Evolutionary conservation across 2,888 invertebrate species (phyloP).

Genomic region (Xanthorhoe designata): DNA sequence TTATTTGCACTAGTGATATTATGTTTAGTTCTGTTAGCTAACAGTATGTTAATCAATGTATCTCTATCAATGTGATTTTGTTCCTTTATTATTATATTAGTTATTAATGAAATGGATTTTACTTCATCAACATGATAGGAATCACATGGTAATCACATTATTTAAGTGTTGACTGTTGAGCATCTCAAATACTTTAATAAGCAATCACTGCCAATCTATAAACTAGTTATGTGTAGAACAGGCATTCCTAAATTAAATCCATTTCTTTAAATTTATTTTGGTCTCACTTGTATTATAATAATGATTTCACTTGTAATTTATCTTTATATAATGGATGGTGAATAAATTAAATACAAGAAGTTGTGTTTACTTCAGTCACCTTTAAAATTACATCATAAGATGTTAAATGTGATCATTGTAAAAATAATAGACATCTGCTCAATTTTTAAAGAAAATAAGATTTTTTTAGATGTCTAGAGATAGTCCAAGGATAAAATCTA

Average conservation of each 20-base stretch:
- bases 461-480: no score
- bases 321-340: constrained; percentile 77
- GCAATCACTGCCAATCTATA: constrained; percentile 76
- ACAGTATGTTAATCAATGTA: constrained; percentile 63
- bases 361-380: constrained; percentile 49
- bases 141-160: constrained; percentile 42
- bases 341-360: constrained; percentile 71
- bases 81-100: constrained; percentile 69
- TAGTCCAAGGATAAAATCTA: background rate
- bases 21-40: constrained; percentile 70
- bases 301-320: constrained; percentile 81
- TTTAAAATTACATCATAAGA: background rate
- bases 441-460: no score
- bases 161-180: constrained; percentile 45
- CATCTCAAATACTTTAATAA: constrained; percentile 45
- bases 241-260: constrained; percentile 73
- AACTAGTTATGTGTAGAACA: constrained; percentile 58
- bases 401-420: no score
- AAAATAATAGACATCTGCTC: no score
- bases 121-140: constrained; percentile 32
- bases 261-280: constrained; percentile 73
- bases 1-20: constrained; percentile 77
- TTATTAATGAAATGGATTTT: constrained; percentile 64
- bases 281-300: constrained; percentile 82
- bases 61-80: constrained; percentile 72